Percentiles rank a stretch among this genome's conserved stretches.
Evolutionary conservation across 2,888 invertebrate species (phyloP).

Genomic region (Iselma pallidipennis): DNA sequence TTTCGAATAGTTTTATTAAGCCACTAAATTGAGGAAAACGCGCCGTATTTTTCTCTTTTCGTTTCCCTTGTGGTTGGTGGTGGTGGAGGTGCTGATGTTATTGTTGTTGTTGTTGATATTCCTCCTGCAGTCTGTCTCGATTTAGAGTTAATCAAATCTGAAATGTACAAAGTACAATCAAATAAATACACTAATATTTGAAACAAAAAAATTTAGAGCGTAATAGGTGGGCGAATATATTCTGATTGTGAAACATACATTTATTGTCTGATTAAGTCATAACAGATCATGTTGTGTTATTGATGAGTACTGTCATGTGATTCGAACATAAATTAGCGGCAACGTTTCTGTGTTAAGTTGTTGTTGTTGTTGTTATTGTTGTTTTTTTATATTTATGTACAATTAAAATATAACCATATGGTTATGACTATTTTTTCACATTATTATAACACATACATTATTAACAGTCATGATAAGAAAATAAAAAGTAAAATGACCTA

Average conservation of each 20-base stretch:
- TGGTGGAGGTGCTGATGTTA: too few relatives aligned
- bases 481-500: too few relatives aligned
- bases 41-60: background rate
- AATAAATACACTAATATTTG: too few relatives aligned
- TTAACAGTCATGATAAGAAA: too few relatives aligned
- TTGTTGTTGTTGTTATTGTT: too few relatives aligned
- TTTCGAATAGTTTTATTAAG: slow-evolving; percentile 37
- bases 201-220: too few relatives aligned
- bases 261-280: slow-evolving; percentile 4
- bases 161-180: too few relatives aligned
- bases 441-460: too few relatives aligned
- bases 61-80: background rate
- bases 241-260: background rate
- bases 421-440: background rate
- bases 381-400: background rate
- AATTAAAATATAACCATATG: background rate
- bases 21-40: slow-evolving; percentile 8
- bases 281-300: slow-evolving; percentile 6
- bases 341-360: background rate
- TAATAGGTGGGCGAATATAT: too few relatives aligned
- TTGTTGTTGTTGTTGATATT: too few relatives aligned
- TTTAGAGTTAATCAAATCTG: background rate
- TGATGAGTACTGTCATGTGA: slow-evolving; percentile 14
- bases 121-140: background rate
- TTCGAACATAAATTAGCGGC: background rate